Conservation (phyloP, 2,113 vertebrate genomes). For the Mustela nigripes region DNA sequence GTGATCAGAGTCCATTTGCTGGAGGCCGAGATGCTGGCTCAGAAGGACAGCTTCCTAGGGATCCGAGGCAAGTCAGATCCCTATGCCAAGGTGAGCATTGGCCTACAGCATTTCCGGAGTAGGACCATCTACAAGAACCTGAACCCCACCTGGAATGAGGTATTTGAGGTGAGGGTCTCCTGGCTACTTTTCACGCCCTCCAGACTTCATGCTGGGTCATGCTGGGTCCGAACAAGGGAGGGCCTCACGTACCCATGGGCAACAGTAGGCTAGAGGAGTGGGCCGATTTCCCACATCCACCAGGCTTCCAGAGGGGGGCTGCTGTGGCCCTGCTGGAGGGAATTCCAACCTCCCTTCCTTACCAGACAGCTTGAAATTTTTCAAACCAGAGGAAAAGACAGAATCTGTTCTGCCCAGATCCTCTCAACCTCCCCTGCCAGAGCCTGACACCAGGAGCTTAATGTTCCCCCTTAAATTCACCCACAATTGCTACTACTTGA, state of each 20-base stretch:
- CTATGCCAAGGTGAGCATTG: conserved; percentile 91
- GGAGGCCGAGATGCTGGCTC: conserved; percentile 93
- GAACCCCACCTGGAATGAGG: conserved; percentile 94
- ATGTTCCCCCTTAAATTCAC: not conserved
- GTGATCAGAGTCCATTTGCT: conserved; percentile 94
- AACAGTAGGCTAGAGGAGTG: too few relatives aligned
- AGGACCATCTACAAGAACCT: conserved; percentile 93
- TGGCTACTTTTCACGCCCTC: not conserved
- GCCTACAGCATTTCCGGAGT: conserved; percentile 90
- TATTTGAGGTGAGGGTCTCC: conserved; percentile 92
- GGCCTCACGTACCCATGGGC: not conserved
- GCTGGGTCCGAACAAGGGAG: not conserved
- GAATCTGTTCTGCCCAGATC: not conserved
- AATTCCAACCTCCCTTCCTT: not conserved
- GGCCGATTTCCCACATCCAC: not conserved
- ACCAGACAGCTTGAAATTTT: not conserved
- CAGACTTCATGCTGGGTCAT: not conserved
- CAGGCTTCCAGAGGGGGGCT: not conserved
- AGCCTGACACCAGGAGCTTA: not conserved
- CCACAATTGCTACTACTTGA: not conserved
- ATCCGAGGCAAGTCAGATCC: conserved; percentile 97
- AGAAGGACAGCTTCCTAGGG: conserved; percentile 95
- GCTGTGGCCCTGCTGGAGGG: not conserved
- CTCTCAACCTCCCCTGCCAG: not conserved
- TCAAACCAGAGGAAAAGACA: not conserved